Base-by-base conservation (phyloP, 2,888 invertebrate genomes). In the Tolmerus cingulatus region DNA sequence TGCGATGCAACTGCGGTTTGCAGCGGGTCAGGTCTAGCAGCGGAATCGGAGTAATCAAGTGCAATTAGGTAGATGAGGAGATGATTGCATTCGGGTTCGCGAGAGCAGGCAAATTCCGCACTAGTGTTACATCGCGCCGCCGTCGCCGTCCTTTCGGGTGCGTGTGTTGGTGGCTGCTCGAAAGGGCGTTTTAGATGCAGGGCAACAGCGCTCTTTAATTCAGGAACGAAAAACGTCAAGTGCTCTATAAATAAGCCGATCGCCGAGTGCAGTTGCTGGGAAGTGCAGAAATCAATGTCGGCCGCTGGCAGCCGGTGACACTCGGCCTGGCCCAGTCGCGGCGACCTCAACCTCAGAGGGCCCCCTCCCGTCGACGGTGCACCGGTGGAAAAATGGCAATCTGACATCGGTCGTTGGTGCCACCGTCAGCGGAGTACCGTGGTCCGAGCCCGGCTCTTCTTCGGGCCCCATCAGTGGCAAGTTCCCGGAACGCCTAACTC, bases 181-280 rank as follows among this genome's bases (percentile, higher is more conserved):
- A 86, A 86, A 86, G 86, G 86, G 86, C 86, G 86, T 86, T 86
- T 86, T 86, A 77, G 46, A 77, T 82, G 74, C 46, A 85, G 27
- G 57, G 43, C 43, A 30, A 85, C 12, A 85, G 40, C 37, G 19
- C 84, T 66, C 43, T 46, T 74, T 74, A 82, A 79, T 84, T 85
- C 27, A 30, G 23, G 74, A 85, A 74, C 74, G n/a, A n/a, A 19
- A 82, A 57, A 82, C 82, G 82, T 82, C 82, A 82, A 82, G 82
- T 82, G 82, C 82, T 82, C 82, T 82, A 82, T 82, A 85, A 85
- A 85, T 85, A 85, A 85, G 57, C 46, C 12, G 37, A 82, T 82
- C 82, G 37, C 19, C n/a, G 19, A 82, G 57, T 82, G 82, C 57
- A 82, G 14, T 82, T 57, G 43, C 1, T 46, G 16, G 14, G 37